Evolutionary conservation across 2,888 invertebrate species (phyloP).

Genomic region (Eugnorisma glareosa): DNA sequence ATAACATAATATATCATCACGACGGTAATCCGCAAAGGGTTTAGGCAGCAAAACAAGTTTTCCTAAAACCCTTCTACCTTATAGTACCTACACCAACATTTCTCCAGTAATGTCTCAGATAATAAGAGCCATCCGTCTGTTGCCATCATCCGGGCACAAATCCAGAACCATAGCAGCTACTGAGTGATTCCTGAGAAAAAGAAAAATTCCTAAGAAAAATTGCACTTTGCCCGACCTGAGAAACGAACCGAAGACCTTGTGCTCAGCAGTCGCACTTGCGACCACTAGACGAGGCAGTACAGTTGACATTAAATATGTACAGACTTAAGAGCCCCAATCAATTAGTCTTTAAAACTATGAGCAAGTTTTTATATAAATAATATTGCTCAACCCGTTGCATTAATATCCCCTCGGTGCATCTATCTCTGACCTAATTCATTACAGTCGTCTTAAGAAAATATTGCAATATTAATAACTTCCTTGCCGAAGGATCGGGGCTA

Average conservation of each 20-base stretch:
- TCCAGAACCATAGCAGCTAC: no score
- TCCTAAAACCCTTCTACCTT: neutral
- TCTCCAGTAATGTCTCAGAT: neutral
- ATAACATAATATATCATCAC: neutral
- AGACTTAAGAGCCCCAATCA: neutral
- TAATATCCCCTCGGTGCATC: neutral
- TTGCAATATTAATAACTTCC: neutral
- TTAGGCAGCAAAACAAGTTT: neutral
- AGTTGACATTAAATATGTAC: neutral
- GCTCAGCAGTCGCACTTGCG: no score
- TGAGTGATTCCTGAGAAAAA: no score
- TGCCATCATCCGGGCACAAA: no score
- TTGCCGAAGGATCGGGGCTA: neutral
- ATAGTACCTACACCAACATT: neutral
- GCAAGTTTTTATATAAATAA: no score
- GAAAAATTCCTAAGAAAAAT: no score
- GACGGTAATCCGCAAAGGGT: neutral
- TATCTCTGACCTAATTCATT: neutral
- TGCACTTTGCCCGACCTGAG: no score
- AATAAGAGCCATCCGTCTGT: no score
- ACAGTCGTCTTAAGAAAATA: neutral
- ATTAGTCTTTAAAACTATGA: neutral
- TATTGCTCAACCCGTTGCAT: neutral
- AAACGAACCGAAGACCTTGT: no score
- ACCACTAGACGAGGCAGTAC: neutral